phyloP scores from a whole-genome alignment of 1,140 invertebrate genomes.

The Charaxes varanes region DNA sequence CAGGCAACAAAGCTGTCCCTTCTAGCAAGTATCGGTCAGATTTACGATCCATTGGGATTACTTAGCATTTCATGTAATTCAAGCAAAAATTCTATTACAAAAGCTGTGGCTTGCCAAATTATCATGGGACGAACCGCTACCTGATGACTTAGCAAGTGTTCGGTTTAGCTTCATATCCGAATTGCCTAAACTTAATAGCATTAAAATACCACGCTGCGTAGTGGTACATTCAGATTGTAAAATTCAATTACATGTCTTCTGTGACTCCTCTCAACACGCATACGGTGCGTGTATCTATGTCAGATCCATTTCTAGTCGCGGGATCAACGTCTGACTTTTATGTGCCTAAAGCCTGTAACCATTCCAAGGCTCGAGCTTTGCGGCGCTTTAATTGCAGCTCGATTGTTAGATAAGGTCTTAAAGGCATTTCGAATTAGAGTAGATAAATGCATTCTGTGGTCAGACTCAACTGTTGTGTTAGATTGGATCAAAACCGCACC shows the following conservation, averaged over 20 bases:
- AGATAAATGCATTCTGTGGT: conserved; percentile 15
- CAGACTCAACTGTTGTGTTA: conserved; percentile 19
- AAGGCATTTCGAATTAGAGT: conserved; percentile 12
- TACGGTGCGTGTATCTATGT: conserved; percentile 21
- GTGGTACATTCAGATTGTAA: neutral
- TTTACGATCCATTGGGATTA: conserved; percentile 19
- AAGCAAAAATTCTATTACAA: conserved; percentile 16
- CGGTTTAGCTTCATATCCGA: conserved; percentile 7
- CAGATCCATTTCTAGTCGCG: conserved; percentile 3
- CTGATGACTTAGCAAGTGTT: conserved; percentile 1
- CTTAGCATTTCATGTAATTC: conserved; percentile 8
- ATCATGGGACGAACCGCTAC: conserved; percentile 17
- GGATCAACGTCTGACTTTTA: conserved; percentile 6
- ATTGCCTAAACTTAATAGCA: conserved; percentile 3
- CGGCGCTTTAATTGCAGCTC: conserved; percentile 8
- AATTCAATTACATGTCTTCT: conserved; percentile 20
- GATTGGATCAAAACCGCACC: conserved; percentile 15
- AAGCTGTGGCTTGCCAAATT: conserved; percentile 15
- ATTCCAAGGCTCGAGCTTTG: conserved; percentile 18
- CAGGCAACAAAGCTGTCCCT: conserved; percentile 11
- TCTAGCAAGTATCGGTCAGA: conserved; percentile 16
- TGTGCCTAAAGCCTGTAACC: conserved; percentile 14
- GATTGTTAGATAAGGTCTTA: conserved; percentile 8
- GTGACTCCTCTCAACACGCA: conserved; percentile 15
- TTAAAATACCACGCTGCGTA: conserved; percentile 13